phyloP scores from a whole-genome alignment of 2,113 vertebrate species.

The Castor canadensis region DNA sequence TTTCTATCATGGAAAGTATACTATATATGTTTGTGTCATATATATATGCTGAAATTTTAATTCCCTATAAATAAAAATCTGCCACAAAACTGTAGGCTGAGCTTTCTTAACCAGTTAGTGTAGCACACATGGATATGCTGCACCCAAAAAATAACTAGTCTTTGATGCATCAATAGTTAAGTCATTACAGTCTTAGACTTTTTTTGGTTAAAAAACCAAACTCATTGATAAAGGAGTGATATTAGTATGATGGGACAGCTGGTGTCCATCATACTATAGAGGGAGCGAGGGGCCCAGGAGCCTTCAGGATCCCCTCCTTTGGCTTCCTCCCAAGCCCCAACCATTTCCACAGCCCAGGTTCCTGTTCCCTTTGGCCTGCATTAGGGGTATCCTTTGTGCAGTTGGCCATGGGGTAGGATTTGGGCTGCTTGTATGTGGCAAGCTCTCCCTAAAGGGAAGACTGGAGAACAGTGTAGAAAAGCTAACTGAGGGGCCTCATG shows the following conservation, averaged over 20 bases:
- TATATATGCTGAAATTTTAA: slow-evolving; percentile 84
- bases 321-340: rapidly evolving
- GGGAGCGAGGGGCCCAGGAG: neutral
- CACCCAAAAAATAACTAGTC: neutral
- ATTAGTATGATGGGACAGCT: neutral
- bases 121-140: neutral
- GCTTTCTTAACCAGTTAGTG: slow-evolving; percentile 41
- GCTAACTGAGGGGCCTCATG: neutral
- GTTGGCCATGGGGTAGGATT: rapidly evolving
- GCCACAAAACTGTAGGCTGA: slow-evolving; percentile 68
- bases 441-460: neutral
- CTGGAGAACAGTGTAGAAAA: neutral
- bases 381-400: neutral
- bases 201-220: neutral
- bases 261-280: no score
- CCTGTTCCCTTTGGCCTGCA: neutral
- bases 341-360: no score
- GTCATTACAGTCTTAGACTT: neutral
- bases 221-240: neutral
- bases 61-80: slow-evolving; percentile 86
- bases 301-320: neutral
- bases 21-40: slow-evolving; percentile 84
- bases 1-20: slow-evolving; percentile 81
- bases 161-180: neutral
- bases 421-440: neutral